A percentile compares a stretch with the other conserved stretches of the same genome.
Conservation (phyloP, 2,888 invertebrate genomes). For the Pilophorus perplexus region DNA sequence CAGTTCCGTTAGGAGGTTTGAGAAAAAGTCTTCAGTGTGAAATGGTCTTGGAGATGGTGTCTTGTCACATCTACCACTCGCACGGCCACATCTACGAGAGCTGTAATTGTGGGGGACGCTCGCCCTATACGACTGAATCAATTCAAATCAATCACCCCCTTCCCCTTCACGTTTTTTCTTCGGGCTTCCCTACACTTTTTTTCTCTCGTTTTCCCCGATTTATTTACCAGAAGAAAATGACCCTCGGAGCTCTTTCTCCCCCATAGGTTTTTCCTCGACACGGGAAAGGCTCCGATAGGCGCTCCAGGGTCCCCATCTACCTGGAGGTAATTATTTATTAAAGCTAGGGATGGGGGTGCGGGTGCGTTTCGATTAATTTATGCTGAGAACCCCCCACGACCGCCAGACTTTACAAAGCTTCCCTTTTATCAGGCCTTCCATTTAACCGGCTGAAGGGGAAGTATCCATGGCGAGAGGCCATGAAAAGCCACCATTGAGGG, state of each 20-base stretch:
- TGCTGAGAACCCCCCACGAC: background rate
- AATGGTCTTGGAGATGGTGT: conserved; percentile 9
- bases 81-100: conserved; percentile 6
- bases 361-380: conserved; percentile 37
- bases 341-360: conserved; percentile 5
- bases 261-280: conserved; percentile 11
- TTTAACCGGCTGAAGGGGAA: background rate
- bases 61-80: conserved; percentile 21
- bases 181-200: background rate
- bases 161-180: background rate
- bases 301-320: background rate
- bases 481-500: conserved; percentile 1
- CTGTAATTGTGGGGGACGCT: conserved; percentile 25
- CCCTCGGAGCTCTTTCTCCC: background rate
- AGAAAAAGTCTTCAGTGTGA: conserved; percentile 4
- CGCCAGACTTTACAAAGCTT: conserved; percentile 28
- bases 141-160: conserved; percentile 34
- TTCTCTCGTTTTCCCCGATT: conserved; percentile 15
- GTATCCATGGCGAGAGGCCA: background rate
- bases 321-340: conserved; percentile 33
- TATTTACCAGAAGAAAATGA: conserved; percentile 35
- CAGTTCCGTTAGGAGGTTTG: too few species aligned
- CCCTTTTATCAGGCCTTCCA: conserved; percentile 25
- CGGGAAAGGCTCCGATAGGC: conserved; percentile 22
- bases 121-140: conserved; percentile 27